Percentiles rank a stretch among this genome's conserved stretches.
These are phyloP conservation scores for Sinotaia quadrata DNA, from an alignment of 2,888 invertebrate species.

Conservation along the genomic window DNA sequence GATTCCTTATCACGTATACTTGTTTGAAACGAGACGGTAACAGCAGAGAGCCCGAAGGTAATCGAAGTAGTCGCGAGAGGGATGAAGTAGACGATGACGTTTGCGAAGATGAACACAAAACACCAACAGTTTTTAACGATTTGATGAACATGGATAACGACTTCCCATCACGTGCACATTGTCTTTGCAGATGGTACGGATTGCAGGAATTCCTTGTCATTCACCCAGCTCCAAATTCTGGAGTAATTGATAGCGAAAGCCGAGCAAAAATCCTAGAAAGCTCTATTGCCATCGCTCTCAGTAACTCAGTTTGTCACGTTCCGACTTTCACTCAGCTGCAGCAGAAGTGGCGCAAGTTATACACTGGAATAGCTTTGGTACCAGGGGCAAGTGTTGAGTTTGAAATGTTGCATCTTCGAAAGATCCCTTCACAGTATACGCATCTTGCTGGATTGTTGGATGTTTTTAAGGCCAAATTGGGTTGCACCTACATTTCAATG, in stretches of 20 bases:
- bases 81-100: constrained; percentile 41
- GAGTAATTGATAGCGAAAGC: constrained; percentile 71
- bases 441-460: constrained; percentile 86
- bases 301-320: constrained; percentile 84
- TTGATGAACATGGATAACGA: constrained; percentile 75
- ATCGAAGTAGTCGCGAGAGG: constrained; percentile 36
- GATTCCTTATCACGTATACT: constrained; percentile 60
- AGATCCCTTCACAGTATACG: constrained; percentile 84
- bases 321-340: constrained; percentile 91
- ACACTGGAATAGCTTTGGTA: constrained; percentile 83
- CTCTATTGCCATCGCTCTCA: constrained; percentile 86
- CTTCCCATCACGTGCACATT: constrained; percentile 76
- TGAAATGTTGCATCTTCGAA: constrained; percentile 89
- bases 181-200: constrained; percentile 79
- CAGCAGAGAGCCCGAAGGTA: constrained; percentile 7
- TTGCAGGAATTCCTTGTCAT: constrained; percentile 87
- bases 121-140: constrained; percentile 63
- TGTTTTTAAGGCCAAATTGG: constrained; percentile 90
- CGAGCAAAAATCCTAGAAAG: constrained; percentile 85
- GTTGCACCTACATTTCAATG: constrained; percentile 64
- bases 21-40: constrained; percentile 44
- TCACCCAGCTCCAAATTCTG: constrained; percentile 77
- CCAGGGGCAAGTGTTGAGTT: constrained; percentile 86
- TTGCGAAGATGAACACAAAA: constrained; percentile 50
- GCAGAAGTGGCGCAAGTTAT: constrained; percentile 84